Evolutionary conservation across 1,140 invertebrate genomes (phyloP), one percentile per base, ranked within the genome.

Genomic region (Muscidifurax raptorellus): DNA sequence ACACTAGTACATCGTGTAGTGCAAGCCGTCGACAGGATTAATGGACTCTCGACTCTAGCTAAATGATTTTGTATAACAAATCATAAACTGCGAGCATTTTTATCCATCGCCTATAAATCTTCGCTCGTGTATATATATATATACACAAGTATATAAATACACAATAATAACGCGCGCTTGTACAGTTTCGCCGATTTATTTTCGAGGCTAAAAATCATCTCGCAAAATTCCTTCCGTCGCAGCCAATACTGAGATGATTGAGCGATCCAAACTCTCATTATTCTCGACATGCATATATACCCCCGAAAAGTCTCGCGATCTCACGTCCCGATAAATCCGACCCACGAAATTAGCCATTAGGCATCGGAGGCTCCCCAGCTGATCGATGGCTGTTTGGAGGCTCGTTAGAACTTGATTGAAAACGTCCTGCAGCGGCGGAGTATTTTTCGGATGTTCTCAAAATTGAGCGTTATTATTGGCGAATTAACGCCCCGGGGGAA

Each of bases 401-500:
- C 64, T 69, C 66, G 64, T 83, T 78, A 71, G 64, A 71, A 78
- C 15, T 27, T 71, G 64, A 78, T 78, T 71, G 52, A 71, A 71
- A 83, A 52, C 44, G 27, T 36, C n/a, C 25, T 1, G 22, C 1
- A n/a, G 67, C 10, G n/a, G 25, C n/a, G n/a, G n/a, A n/a, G 15
- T 67, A n/a, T 75, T 75, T 36, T 75, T 75, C 22, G 72, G 22
- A 80, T 69, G 0, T 40, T 67, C 66, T 1, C 4, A 25, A 18
- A 71, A 69, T 44, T 47, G 40, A n/a, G 28, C 9, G 3, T n/a
- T 69, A 69, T 72, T 72, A 67, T 81, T 81, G 9, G 9, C 40
- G n/a, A 47, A 74, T 74, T 25, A 59, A 77, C 44, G 27, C 10
- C 12, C 28, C 1, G 28, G 27, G 27, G 13, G 22, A 18, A 74